Conservation (phyloP, 2,888 invertebrate genomes). For the Caenorhabditis wallacei region DNA sequence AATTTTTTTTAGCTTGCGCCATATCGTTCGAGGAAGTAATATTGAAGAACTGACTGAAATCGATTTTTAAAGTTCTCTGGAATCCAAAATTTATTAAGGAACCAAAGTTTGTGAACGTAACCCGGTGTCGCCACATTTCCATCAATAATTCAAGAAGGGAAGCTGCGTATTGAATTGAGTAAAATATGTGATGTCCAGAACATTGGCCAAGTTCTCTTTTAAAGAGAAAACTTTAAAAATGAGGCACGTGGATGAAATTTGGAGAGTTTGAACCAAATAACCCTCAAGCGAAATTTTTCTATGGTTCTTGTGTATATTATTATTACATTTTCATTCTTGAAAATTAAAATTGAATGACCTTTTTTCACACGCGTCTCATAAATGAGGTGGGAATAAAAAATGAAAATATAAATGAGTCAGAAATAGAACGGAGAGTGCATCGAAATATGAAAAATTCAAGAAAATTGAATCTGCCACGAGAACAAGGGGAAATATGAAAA, state of each 20-base stretch:
- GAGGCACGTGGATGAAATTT: neutral
- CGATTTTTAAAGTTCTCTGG: neutral
- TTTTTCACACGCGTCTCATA: slow-evolving; percentile 2
- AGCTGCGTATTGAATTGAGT: slow-evolving; percentile 33
- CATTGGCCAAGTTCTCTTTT: slow-evolving; percentile 1
- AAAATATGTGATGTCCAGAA: slow-evolving; percentile 13
- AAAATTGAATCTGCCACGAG: slow-evolving; percentile 53
- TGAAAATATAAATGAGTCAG: neutral
- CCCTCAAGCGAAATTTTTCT: slow-evolving; percentile 19
- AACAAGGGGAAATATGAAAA: slow-evolving; percentile 60
- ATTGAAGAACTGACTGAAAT: too few relatives aligned
- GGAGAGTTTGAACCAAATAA: neutral
- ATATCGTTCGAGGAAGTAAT: too few relatives aligned
- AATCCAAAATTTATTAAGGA: neutral
- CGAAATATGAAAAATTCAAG: slow-evolving; percentile 51
- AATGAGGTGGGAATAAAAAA: slow-evolving; percentile 1
- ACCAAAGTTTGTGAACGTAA: slow-evolving; percentile 25
- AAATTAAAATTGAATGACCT: slow-evolving; percentile 5
- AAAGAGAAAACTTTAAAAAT: neutral
- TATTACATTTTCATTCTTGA: slow-evolving; percentile 5
- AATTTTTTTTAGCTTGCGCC: too few relatives aligned
- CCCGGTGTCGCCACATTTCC: slow-evolving; percentile 24
- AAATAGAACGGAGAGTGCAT: slow-evolving; percentile 52
- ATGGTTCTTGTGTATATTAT: neutral
- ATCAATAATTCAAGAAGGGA: slow-evolving; percentile 42